These are phyloP conservation scores for Caenorhabditis brenneri DNA, from an alignment of 1,140 invertebrate genomes.

Conservation along the genomic window DNA sequence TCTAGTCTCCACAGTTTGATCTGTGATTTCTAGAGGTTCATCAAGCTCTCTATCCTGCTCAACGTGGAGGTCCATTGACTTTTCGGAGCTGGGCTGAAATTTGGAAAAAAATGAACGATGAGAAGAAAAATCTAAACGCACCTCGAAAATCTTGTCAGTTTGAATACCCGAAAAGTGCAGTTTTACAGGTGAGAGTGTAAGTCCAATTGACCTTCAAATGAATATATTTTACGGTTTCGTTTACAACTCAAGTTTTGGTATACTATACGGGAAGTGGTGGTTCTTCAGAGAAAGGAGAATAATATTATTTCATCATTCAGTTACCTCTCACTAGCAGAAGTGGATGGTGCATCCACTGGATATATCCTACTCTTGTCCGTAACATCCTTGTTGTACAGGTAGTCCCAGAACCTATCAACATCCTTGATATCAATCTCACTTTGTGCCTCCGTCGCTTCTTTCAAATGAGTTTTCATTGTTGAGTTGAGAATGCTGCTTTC, in stretches of 20 bases:
- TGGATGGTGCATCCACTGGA: neutral
- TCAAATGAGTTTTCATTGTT: neutral
- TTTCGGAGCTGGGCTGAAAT: too few relatives aligned
- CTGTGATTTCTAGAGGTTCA: neutral
- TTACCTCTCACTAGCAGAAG: neutral
- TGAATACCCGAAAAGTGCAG: too few relatives aligned
- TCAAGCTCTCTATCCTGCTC: neutral
- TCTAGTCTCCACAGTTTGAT: neutral
- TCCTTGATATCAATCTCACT: conserved; percentile 3
- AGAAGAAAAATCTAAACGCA: too few relatives aligned
- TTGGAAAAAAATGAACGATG: too few relatives aligned
- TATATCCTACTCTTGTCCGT: neutral
- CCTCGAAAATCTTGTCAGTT: neutral
- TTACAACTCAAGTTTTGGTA: neutral
- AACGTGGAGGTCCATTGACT: neutral
- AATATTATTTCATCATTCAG: too few relatives aligned
- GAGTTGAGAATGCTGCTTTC: neutral
- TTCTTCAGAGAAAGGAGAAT: too few relatives aligned
- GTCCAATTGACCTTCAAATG: neutral
- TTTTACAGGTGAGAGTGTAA: neutral
- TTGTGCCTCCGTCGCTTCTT: neutral
- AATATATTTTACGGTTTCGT: neutral
- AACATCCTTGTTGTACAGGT: neutral
- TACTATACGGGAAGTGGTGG: too few relatives aligned
- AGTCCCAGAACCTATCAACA: conserved; percentile 29